Conservation (phyloP, 2,888 invertebrate genomes). For the Flexamia atlantica region DNA sequence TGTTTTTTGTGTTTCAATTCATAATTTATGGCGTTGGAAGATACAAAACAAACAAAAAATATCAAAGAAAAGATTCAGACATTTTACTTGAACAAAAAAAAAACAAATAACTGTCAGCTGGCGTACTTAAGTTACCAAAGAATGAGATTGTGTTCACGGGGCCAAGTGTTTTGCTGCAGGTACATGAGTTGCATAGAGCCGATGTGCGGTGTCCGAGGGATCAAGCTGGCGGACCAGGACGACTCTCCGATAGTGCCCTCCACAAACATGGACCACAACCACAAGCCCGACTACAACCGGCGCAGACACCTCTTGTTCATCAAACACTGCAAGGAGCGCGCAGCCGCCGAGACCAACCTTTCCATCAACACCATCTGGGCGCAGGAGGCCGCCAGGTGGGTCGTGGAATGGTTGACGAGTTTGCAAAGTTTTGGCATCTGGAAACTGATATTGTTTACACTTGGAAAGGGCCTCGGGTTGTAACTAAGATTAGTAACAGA, state of each 20-base stretch:
- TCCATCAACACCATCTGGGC: background rate
- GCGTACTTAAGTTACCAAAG: background rate
- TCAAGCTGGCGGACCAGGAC: background rate
- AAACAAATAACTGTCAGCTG: too few species aligned
- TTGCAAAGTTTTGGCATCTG: too few species aligned
- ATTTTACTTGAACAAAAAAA: too few species aligned
- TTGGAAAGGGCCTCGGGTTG: too few species aligned
- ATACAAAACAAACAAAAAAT: too few species aligned
- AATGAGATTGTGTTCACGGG: background rate
- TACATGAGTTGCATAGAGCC: slow-evolving; percentile 8
- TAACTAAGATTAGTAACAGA: too few species aligned
- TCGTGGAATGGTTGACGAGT: too few species aligned
- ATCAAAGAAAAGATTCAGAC: too few species aligned
- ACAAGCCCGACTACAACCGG: background rate
- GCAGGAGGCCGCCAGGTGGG: background rate
- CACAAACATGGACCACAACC: background rate
- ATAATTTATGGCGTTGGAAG: too few species aligned
- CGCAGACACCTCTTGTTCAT: slow-evolving; percentile 2
- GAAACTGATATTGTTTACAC: too few species aligned
- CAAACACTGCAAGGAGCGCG: background rate
- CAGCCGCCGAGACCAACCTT: background rate
- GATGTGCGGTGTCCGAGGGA: background rate
- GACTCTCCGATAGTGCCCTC: background rate
- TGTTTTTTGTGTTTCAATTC: too few species aligned
- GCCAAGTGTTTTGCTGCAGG: background rate